phyloP scores from a whole-genome alignment of 1,140 invertebrate species.

The Heliconius himera region DNA sequence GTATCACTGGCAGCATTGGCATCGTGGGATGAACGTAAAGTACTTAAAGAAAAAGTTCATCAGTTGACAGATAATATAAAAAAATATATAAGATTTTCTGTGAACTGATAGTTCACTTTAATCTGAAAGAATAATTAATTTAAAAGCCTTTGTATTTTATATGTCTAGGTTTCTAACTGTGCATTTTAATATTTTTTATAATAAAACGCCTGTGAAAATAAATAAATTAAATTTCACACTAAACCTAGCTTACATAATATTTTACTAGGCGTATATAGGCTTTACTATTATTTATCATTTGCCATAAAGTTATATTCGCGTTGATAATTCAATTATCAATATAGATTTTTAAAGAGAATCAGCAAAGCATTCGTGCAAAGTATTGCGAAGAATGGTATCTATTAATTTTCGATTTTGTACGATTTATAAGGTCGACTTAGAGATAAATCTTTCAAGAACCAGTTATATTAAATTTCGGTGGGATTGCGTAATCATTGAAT shows the following conservation, averaged over 20 bases:
- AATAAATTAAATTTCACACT: not conserved
- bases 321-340: not conserved
- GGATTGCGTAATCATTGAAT: slow-evolving; percentile 62
- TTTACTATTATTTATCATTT: not conserved
- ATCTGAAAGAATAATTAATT: no score
- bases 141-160: not conserved
- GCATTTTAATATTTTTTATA: not conserved
- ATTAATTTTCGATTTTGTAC: slow-evolving; percentile 39
- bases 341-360: not conserved
- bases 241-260: not conserved
- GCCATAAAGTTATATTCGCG: not conserved
- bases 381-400: slow-evolving; percentile 34
- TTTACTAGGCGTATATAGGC: not conserved
- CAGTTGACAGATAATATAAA: no score
- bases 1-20: no score
- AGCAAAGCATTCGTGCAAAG: not conserved
- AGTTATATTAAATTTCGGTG: slow-evolving; percentile 56
- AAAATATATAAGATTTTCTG: no score
- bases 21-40: no score
- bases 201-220: not conserved
- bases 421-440: slow-evolving; percentile 53
- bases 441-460: slow-evolving; percentile 61
- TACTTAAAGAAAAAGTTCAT: no score
- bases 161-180: not conserved
- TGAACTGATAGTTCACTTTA: no score